Percentiles rank a stretch among this genome's conserved stretches.
These are phyloP conservation scores for Lerista edwardsae DNA, from an alignment of 2,797 vertebrate genomes.

Conservation along the genomic window DNA sequence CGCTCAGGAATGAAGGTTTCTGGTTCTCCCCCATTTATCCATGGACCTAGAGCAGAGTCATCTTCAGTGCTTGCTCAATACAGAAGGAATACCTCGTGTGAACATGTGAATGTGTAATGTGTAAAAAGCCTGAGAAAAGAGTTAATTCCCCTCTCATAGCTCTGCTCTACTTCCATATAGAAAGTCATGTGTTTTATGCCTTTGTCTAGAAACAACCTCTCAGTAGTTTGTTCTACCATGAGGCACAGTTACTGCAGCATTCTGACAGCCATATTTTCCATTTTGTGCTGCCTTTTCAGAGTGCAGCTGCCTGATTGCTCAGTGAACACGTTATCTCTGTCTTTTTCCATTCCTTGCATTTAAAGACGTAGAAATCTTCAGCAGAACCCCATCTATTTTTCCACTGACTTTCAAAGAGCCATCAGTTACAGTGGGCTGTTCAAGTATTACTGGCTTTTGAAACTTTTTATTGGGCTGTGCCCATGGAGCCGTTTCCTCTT, in stretches of 20 bases:
- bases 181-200: background rate
- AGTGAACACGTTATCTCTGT: background rate
- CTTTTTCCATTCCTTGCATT: background rate
- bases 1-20: too few species aligned
- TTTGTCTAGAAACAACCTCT: background rate
- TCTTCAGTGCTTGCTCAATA: background rate
- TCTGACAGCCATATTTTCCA: background rate
- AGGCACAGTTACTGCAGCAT: background rate
- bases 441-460: background rate
- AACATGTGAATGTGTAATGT: background rate
- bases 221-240: too few species aligned
- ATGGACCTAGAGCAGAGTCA: background rate
- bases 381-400: background rate
- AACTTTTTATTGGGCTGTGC: background rate
- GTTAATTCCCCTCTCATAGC: background rate
- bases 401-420: background rate
- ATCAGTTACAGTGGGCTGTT: background rate
- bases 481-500: background rate
- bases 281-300: background rate
- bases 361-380: background rate
- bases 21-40: too few species aligned
- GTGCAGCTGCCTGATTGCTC: background rate
- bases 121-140: background rate
- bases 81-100: background rate
- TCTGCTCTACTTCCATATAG: background rate